A percentile compares a stretch with the other conserved stretches of the same genome.
Evolutionary conservation across 2,113 vertebrate genomes (phyloP).

Genomic region (Phoenicopterus ruber): DNA sequence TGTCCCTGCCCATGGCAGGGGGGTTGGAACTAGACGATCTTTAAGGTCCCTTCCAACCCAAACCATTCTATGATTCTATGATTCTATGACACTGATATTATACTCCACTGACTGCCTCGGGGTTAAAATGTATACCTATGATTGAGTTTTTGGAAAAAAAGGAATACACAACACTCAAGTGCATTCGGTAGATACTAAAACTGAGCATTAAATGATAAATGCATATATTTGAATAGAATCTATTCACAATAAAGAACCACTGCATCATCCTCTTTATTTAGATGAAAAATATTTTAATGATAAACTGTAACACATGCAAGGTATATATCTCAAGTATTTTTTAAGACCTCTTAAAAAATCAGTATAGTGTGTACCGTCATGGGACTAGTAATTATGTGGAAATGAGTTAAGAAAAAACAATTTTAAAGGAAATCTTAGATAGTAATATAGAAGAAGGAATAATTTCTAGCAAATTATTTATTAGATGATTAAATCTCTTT

Average conservation of each 20-base stretch:
- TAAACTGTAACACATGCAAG: background rate
- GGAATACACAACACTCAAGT: background rate
- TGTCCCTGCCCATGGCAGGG: too few species aligned
- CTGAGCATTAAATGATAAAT: background rate
- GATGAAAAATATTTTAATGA: background rate
- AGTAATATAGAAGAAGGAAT: background rate
- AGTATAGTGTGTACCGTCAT: background rate
- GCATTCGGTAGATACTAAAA: background rate
- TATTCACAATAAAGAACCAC: background rate
- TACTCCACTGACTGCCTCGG: background rate
- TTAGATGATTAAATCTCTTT: background rate
- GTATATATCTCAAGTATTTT: background rate
- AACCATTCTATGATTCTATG: too few species aligned
- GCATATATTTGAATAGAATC: background rate
- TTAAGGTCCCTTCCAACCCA: too few species aligned
- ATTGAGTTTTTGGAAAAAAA: background rate
- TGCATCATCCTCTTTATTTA: background rate
- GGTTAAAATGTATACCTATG: background rate
- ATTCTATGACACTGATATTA: background rate
- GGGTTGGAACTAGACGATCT: too few species aligned
- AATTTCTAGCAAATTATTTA: background rate
- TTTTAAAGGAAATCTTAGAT: background rate
- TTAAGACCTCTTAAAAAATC: background rate
- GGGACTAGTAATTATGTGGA: background rate
- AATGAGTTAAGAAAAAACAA: background rate